Base-by-base conservation (phyloP, 2,888 invertebrate species). In the Scaptodrosophila latifasciaeformis region DNA sequence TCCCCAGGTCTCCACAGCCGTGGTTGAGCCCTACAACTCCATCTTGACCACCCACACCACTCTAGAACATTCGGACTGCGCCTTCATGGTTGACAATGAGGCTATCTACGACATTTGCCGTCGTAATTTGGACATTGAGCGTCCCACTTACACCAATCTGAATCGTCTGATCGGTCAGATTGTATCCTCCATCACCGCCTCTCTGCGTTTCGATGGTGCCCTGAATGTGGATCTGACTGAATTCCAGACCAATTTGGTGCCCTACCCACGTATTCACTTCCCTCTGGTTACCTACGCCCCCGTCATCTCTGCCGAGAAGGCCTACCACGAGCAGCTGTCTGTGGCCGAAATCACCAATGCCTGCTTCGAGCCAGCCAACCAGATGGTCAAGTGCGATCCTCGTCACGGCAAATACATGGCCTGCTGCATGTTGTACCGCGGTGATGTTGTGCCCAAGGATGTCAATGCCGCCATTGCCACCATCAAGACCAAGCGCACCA, bases 191-290 rank as follows among this genome's bases (percentile, higher is more conserved):
- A 96, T 96, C 79, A 96, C 96, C 1, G 96, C 96, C 1, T 96
- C 96, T 1, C 89, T 96, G 30, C 91, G 96, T 50, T 96, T 96
- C 87, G 96, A 95, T 86, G 96, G 96, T 71, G 96, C 96, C 9
- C 90, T 96, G 57, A 96, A 96, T 87, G 96, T 96, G 52, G 96
- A 96, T 88, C 89, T 96, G 66, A 96, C 95, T 19, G 96, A 96
- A 88, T 96, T 96, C 90, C 96, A 96, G 88, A 95, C 95, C 58
- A 95, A 95, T 87, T 88, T 95, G 88, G 95, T 96, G 75, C 97
- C 97, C 47, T 96, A 97, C 87, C 97, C 97, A 2, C 91, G 97
- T 77, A 97, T 97, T 82, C 96, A 97, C 86, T 97, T 97, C 90
- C 97, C 96, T 7, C 88, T 97, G 72, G 94, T 93, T 63, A 93